A percentile compares a stretch with the other conserved stretches of the same genome.
Evolutionary conservation across 2,113 vertebrate species (phyloP).

Genomic region (Lucifuga dentata): DNA sequence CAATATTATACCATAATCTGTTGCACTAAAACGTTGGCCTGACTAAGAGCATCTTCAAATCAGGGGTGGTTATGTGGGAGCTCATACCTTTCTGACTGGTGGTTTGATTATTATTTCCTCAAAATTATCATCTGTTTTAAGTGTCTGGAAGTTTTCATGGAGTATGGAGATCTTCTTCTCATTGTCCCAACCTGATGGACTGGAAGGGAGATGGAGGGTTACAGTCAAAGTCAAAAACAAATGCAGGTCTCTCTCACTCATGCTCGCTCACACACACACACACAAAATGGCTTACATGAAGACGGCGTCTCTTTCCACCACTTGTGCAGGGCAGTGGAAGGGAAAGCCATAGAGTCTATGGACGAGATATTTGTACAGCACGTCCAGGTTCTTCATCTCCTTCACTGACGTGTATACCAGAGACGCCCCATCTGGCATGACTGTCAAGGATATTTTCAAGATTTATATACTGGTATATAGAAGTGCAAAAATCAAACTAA

Average conservation of each 20-base stretch:
- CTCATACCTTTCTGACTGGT: constrained; percentile 93
- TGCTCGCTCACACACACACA: not conserved
- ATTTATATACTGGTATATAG: not conserved
- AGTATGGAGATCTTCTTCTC: constrained; percentile 99
- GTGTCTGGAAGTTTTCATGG: constrained; percentile 95
- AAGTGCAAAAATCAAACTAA: not conserved
- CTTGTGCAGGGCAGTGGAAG: constrained; percentile 91
- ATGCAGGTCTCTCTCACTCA: not conserved
- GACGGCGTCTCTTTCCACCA: constrained; percentile 98
- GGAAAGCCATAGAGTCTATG: constrained; percentile 98
- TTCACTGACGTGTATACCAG: constrained; percentile 99
- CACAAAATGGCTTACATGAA: constrained; percentile 91
- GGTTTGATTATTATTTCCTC: constrained; percentile 97
- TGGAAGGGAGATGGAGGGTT: constrained; percentile 63
- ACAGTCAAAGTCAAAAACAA: constrained; percentile 7
- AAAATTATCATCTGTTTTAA: constrained; percentile 94
- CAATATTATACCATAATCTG: constrained; percentile 7
- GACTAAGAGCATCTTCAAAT: constrained; percentile 3
- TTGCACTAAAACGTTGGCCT: not conserved
- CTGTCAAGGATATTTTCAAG: constrained; percentile 84
- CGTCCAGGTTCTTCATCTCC: constrained; percentile 98
- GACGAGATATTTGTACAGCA: constrained; percentile 98
- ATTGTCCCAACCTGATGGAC: constrained; percentile 99
- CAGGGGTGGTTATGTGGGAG: not conserved
- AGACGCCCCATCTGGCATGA: constrained; percentile 90